Conservation (phyloP, 2,888 invertebrate species). For the Alcis repandata region DNA sequence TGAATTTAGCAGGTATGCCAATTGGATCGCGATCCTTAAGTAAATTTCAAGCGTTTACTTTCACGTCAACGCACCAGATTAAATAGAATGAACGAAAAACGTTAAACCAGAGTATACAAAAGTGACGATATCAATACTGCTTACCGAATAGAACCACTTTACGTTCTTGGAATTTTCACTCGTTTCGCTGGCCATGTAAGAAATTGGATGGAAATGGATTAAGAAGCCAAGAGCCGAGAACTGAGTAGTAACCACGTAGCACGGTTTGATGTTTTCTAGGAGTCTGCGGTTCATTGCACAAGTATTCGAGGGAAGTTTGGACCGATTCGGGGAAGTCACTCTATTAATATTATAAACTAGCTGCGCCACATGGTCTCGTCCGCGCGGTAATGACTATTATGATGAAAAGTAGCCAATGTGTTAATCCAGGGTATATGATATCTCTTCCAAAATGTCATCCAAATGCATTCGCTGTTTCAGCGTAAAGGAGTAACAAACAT, state of each 20-base stretch:
- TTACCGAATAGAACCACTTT: neutral
- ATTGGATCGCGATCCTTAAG: conserved; percentile 62
- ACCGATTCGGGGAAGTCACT: too few species aligned
- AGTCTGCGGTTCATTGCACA: neutral
- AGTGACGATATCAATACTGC: conserved; percentile 5
- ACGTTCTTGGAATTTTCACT: neutral
- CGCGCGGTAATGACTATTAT: too few species aligned
- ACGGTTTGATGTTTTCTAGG: neutral
- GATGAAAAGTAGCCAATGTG: too few species aligned
- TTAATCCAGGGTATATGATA: too few species aligned
- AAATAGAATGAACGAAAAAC: conserved; percentile 21
- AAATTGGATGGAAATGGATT: neutral
- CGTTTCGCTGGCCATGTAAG: neutral
- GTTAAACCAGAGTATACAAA: neutral
- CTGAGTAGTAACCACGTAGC: neutral
- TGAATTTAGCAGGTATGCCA: conserved; percentile 47
- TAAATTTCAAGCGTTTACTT: conserved; percentile 55
- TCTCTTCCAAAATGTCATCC: too few species aligned
- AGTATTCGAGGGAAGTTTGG: neutral
- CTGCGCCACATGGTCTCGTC: too few species aligned
- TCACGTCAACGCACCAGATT: conserved; percentile 44
- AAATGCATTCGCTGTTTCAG: too few species aligned
- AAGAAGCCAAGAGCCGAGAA: neutral
- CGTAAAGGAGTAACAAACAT: too few species aligned
- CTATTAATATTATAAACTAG: too few species aligned